phyloP scores from a whole-genome alignment of 92 coral and sea anemone genomes.

The Nematostella vectensis region DNA sequence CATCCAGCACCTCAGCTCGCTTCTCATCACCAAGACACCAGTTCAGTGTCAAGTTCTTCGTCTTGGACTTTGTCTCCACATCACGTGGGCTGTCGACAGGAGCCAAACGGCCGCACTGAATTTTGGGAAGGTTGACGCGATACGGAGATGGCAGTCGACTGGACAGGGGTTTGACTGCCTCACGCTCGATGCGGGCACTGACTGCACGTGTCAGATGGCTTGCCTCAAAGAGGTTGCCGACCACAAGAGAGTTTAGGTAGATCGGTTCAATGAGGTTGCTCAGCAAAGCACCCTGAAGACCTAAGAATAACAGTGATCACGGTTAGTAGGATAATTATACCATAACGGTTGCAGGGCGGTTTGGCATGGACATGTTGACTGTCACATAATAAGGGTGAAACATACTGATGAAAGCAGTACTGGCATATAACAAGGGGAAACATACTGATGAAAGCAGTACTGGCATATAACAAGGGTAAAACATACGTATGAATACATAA shows the following conservation, averaged over 20 bases:
- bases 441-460: too few species aligned
- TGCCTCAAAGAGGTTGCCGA: constrained; percentile 64
- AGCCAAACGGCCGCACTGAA: constrained; percentile 64
- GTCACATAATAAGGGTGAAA: too few species aligned
- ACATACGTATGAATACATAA: too few species aligned
- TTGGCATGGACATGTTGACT: constrained; percentile 2
- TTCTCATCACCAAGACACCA: constrained; percentile 58
- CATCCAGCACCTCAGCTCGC: constrained; percentile 62
- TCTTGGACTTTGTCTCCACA: constrained; percentile 67
- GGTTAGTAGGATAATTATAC: constrained; percentile 3
- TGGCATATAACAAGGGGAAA: too few species aligned
- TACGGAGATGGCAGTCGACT: constrained; percentile 45
- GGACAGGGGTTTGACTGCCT: constrained; percentile 30
- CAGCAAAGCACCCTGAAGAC: constrained; percentile 72
- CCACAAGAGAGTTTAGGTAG: constrained; percentile 57
- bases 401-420: too few species aligned
- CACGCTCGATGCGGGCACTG: constrained; percentile 71
- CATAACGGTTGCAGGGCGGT: too few species aligned
- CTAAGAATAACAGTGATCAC: too few species aligned
- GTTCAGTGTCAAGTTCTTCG: constrained; percentile 68
- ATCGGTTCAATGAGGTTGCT: constrained; percentile 71
- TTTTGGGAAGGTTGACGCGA: constrained; percentile 79
- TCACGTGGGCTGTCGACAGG: constrained; percentile 48
- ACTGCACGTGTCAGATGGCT: constrained; percentile 84
- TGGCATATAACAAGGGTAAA: too few species aligned